phyloP scores from a whole-genome alignment of 2,113 vertebrate genomes.

The Poeciliopsis prolifica region DNA sequence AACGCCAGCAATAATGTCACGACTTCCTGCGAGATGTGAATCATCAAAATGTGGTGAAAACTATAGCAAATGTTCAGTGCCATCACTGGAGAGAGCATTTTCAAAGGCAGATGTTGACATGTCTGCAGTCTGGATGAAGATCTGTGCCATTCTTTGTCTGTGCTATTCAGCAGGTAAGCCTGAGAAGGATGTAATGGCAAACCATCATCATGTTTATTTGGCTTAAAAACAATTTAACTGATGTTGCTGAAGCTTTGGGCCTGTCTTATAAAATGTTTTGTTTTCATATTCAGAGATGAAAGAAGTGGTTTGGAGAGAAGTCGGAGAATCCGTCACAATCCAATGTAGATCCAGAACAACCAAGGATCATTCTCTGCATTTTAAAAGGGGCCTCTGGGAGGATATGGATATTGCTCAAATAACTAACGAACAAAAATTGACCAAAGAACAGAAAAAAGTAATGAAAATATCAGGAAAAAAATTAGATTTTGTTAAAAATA shows the following conservation, averaged over 20 bases:
- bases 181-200: neutral
- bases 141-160: conserved; percentile 15
- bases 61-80: neutral
- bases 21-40: too few species aligned
- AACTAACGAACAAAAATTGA: accelerated
- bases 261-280: accelerated
- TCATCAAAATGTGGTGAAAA: too few species aligned
- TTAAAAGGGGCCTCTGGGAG: conserved; percentile 14
- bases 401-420: accelerated
- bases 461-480: accelerated
- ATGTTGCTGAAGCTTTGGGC: neutral
- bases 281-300: neutral
- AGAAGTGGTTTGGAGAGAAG: accelerated
- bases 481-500: accelerated
- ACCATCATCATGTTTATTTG: too few species aligned
- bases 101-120: conserved; percentile 11
- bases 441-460: too few species aligned
- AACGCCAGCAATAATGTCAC: too few species aligned
- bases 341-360: neutral
- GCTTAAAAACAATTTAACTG: neutral
- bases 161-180: conserved; percentile 40
- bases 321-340: conserved; percentile 44
- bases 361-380: accelerated
- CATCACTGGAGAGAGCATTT: neutral
- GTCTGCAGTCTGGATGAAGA: conserved; percentile 19